These are phyloP conservation scores for Oncorhynchus masou DNA, from an alignment of 2,113 vertebrate species.

Conservation along the genomic window DNA sequence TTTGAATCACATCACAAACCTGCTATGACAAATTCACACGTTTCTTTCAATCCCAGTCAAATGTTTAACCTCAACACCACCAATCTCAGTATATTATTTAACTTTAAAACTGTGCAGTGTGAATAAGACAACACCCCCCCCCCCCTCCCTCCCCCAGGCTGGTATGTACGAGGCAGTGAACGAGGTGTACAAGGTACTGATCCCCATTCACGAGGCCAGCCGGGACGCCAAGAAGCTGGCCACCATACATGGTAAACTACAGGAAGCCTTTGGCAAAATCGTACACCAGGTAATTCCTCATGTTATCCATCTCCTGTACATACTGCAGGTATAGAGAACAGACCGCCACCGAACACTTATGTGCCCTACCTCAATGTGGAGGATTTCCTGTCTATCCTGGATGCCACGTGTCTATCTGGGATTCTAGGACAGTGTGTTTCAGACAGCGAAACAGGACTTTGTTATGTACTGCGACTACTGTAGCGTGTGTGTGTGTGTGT, in stretches of 20 bases:
- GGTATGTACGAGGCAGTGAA: slow-evolving; percentile 99
- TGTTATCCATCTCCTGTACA: not conserved
- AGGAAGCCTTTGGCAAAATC: slow-evolving; percentile 99
- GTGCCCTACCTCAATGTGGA: not conserved
- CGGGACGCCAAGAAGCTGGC: slow-evolving; percentile 97
- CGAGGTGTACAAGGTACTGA: slow-evolving; percentile 98
- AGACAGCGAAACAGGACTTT: not conserved
- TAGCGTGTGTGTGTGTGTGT: not conserved
- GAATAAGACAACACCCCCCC: too few species aligned
- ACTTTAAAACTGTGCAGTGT: too few species aligned
- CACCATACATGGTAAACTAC: slow-evolving; percentile 99
- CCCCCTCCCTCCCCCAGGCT: slow-evolving; percentile 71
- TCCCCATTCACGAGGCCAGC: slow-evolving; percentile 96
- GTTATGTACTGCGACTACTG: not conserved
- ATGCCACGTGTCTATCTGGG: not conserved
- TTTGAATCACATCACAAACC: not conserved
- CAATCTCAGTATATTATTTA: too few species aligned
- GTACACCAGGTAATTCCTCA: slow-evolving; percentile 91
- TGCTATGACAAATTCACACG: too few species aligned
- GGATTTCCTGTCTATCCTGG: not conserved
- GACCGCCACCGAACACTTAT: not conserved
- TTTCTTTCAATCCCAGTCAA: too few species aligned
- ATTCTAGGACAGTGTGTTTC: not conserved
- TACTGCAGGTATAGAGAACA: not conserved
- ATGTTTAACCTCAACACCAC: too few species aligned